A percentile compares a stretch with the other conserved stretches of the same genome.
phyloP scores from a whole-genome alignment of 64 coral and sea anemone species.

The Porites australiensis region DNA sequence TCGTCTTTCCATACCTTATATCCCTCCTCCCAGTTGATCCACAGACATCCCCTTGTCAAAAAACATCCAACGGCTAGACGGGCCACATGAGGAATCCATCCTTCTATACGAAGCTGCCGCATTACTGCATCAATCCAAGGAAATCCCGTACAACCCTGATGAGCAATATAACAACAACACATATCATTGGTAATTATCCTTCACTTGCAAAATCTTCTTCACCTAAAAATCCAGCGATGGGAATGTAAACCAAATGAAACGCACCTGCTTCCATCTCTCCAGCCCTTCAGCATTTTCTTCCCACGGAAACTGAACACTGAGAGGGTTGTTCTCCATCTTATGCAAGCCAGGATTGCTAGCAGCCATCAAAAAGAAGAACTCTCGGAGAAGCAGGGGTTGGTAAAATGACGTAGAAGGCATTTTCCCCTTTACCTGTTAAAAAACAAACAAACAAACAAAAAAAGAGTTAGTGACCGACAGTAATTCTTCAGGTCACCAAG shows the following conservation, averaged over 20 bases:
- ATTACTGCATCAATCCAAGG: constrained; percentile 97
- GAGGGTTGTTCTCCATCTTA: constrained; percentile 44
- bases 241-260: neutral
- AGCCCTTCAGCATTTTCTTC: constrained; percentile 31
- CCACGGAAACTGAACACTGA: constrained; percentile 43
- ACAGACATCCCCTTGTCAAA: constrained; percentile 92
- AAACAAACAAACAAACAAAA: neutral
- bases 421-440: neutral
- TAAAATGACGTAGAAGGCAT: neutral
- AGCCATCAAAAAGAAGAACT: constrained; percentile 29
- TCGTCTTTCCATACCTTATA: constrained; percentile 59
- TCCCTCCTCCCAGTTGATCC: constrained; percentile 97
- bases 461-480: too few species aligned
- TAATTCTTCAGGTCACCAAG: too few species aligned
- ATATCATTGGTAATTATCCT: neutral
- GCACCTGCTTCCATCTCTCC: constrained; percentile 49
- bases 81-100: constrained; percentile 85
- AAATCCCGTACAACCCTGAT: constrained; percentile 86
- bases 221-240: too few species aligned
- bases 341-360: constrained; percentile 1
- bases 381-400: constrained; percentile 20
- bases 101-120: constrained; percentile 79
- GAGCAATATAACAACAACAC: too few species aligned
- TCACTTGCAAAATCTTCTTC: neutral
- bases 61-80: constrained; percentile 94